Percentiles rank a stretch among this genome's conserved stretches.
These are phyloP conservation scores for Pogonocichla stellata DNA, from an alignment of 2,113 vertebrate genomes.

Conservation along the genomic window DNA sequence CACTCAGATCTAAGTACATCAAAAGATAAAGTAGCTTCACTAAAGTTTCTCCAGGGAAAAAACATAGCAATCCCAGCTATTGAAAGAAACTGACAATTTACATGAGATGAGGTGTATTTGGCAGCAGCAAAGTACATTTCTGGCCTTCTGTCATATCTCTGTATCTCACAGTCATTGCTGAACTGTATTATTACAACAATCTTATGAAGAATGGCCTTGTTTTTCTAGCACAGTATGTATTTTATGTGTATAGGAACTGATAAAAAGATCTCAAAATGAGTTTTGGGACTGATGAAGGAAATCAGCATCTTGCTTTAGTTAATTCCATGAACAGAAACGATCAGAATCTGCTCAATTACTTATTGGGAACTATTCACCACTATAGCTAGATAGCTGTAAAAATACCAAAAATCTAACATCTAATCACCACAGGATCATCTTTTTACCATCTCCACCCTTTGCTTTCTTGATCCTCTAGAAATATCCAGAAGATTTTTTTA, in stretches of 20 bases:
- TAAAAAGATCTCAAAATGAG: neutral
- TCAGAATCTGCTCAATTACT: neutral
- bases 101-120: neutral
- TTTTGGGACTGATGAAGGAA: neutral
- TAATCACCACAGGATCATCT: neutral
- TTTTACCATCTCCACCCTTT: neutral
- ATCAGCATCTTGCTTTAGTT: neutral
- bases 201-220: neutral
- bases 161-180: neutral
- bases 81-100: slow-evolving; percentile 26
- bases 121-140: neutral
- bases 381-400: neutral
- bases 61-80: neutral
- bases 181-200: neutral
- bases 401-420: neutral
- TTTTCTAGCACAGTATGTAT: neutral
- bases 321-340: neutral
- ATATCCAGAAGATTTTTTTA: neutral
- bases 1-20: slow-evolving; percentile 2
- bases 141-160: neutral
- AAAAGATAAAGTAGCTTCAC: slow-evolving; percentile 9
- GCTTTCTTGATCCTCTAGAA: neutral
- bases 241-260: neutral
- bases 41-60: slow-evolving; percentile 26
- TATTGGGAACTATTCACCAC: neutral